phyloP scores from a whole-genome alignment of 2,888 invertebrate genomes.

The Scaeva pyrastri region DNA sequence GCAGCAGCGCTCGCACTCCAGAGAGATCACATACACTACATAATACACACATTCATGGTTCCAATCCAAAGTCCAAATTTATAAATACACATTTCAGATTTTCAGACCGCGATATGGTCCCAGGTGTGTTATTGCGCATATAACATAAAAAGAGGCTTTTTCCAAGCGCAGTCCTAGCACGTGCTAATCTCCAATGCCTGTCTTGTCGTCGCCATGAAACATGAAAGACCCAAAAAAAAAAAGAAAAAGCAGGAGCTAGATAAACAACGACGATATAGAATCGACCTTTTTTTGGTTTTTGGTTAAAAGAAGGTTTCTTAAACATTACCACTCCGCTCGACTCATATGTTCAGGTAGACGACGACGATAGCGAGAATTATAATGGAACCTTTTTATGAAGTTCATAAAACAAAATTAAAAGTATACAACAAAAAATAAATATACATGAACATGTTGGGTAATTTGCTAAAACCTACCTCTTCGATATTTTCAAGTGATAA shows the following conservation, averaged over 20 bases:
- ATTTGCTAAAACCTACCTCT: slow-evolving; percentile 59
- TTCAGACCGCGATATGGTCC: slow-evolving; percentile 52
- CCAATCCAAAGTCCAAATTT: slow-evolving; percentile 65
- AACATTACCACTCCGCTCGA: slow-evolving; percentile 5
- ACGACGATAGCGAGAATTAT: neutral
- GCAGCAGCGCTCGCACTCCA: neutral
- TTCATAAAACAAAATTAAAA: slow-evolving; percentile 37
- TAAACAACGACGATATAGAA: slow-evolving; percentile 35
- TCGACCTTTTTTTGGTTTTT: slow-evolving; percentile 51
- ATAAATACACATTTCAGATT: slow-evolving; percentile 68
- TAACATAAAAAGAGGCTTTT: slow-evolving; percentile 24
- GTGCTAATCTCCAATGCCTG: slow-evolving; percentile 68
- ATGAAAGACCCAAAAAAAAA: slow-evolving; percentile 24
- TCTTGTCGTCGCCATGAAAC: slow-evolving; percentile 58
- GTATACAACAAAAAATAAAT: neutral
- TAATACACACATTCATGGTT: neutral
- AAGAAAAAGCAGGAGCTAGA: slow-evolving; percentile 32
- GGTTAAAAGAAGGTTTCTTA: neutral
- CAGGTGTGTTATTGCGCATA: slow-evolving; percentile 49
- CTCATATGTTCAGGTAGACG: slow-evolving; percentile 35
- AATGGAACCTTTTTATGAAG: slow-evolving; percentile 16
- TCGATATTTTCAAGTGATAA: slow-evolving; percentile 56
- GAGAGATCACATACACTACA: slow-evolving; percentile 13
- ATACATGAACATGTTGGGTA: slow-evolving; percentile 57
- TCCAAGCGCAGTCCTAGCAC: slow-evolving; percentile 45